phyloP scores from a whole-genome alignment of 1,140 invertebrate genomes.

The Plodia interpunctella region DNA sequence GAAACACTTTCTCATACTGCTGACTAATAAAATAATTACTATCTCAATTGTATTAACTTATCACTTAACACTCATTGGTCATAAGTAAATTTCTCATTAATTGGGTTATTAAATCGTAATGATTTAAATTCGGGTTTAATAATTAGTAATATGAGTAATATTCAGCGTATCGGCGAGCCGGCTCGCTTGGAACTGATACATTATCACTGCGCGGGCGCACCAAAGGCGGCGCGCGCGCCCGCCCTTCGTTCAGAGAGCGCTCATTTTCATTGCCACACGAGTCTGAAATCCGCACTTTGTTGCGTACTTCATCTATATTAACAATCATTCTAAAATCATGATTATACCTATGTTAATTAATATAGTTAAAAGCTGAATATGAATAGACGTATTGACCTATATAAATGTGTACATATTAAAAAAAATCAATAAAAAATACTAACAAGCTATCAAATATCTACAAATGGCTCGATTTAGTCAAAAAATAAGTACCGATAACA shows the following conservation, averaged over 20 bases:
- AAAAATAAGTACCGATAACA: too few relatives aligned
- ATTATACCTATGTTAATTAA: too few relatives aligned
- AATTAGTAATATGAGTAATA: not conserved
- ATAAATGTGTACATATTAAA: too few relatives aligned
- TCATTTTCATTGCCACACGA: conserved; percentile 61
- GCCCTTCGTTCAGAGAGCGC: conserved; percentile 24
- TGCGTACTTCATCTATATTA: too few relatives aligned
- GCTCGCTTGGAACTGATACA: conserved; percentile 41
- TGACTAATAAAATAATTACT: not conserved
- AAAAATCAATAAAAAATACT: too few relatives aligned
- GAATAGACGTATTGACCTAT: too few relatives aligned
- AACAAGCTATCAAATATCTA: too few relatives aligned
- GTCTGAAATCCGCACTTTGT: not conserved
- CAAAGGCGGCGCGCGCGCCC: conserved; percentile 36
- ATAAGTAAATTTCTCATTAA: not conserved
- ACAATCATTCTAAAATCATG: too few relatives aligned
- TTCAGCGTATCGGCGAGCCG: conserved; percentile 25
- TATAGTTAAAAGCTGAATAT: too few relatives aligned
- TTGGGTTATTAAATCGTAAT: conserved; percentile 13
- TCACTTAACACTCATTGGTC: not conserved
- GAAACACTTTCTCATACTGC: conserved; percentile 64
- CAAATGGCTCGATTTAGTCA: too few relatives aligned
- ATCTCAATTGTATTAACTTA: not conserved
- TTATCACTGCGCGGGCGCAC: conserved; percentile 31
- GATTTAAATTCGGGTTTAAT: not conserved